phyloP scores from a whole-genome alignment of 2,888 invertebrate genomes.

The Clivina fossor region DNA sequence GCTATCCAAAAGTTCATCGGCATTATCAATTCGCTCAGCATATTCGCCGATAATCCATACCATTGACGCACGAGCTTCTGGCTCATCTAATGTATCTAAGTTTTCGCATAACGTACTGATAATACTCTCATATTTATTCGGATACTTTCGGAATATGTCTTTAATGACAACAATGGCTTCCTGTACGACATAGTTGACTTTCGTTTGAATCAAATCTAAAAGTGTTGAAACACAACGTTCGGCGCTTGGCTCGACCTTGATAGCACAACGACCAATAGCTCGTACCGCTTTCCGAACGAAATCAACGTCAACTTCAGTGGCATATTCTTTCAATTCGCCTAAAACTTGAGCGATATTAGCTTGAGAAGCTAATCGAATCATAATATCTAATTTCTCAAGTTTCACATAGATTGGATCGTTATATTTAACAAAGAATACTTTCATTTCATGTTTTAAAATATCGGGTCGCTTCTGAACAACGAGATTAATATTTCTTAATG shows the following conservation, averaged over 20 bases:
- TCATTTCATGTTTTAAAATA: slow-evolving; percentile 99
- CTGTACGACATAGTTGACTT: slow-evolving; percentile 99
- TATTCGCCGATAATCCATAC: slow-evolving; percentile 96
- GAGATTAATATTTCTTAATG: slow-evolving; percentile 95
- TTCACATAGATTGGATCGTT: slow-evolving; percentile 99
- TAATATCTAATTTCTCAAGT: slow-evolving; percentile 96
- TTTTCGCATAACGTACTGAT: slow-evolving; percentile 99
- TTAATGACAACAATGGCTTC: slow-evolving; percentile 99
- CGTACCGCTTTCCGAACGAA: slow-evolving; percentile 98
- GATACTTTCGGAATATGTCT: slow-evolving; percentile 93
- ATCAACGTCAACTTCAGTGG: slow-evolving; percentile 99
- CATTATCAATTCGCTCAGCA: slow-evolving; percentile 98
- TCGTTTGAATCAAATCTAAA: slow-evolving; percentile 97
- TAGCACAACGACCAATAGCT: slow-evolving; percentile 98
- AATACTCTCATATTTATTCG: slow-evolving; percentile 99
- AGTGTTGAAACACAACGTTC: slow-evolving; percentile 98
- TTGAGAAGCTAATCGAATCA: slow-evolving; percentile 98
- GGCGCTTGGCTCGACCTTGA: slow-evolving; percentile 96
- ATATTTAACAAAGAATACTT: slow-evolving; percentile 99
- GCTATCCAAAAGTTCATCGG: slow-evolving; percentile 95
- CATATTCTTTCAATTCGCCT: slow-evolving; percentile 97
- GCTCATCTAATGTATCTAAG: slow-evolving; percentile 96
- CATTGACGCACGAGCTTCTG: slow-evolving; percentile 98
- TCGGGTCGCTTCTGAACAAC: slow-evolving; percentile 99
- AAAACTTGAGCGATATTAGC: slow-evolving; percentile 97